phyloP scores from a whole-genome alignment of 2,888 invertebrate genomes.

The Tetragonisca angustula region DNA sequence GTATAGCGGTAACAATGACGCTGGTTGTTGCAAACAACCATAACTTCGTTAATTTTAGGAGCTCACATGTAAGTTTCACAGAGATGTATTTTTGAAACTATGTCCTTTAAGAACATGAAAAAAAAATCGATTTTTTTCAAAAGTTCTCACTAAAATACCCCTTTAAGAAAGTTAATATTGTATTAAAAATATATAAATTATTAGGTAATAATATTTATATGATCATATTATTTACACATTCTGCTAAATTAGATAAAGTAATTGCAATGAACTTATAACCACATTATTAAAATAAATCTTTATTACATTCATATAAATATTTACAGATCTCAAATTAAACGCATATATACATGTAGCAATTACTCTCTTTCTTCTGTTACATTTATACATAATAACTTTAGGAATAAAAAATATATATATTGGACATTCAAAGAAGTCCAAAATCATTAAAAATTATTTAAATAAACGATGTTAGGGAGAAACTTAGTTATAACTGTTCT shows the following conservation, averaged over 20 bases:
- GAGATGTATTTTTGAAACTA: too few relatives aligned
- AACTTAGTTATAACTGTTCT: constrained; percentile 10
- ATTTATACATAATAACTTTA: constrained; percentile 33
- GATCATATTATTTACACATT: background rate
- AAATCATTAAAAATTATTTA: constrained; percentile 29
- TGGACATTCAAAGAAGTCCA: constrained; percentile 20
- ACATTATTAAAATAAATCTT: constrained; percentile 77
- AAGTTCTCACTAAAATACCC: too few relatives aligned
- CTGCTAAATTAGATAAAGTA: background rate
- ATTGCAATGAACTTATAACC: constrained; percentile 22
- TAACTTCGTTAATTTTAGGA: too few relatives aligned
- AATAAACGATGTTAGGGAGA: constrained; percentile 34
- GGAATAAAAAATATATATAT: constrained; percentile 44
- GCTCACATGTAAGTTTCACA: too few relatives aligned
- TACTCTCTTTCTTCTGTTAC: constrained; percentile 31
- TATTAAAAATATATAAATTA: background rate
- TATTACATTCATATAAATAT: constrained; percentile 72
- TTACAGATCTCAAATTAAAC: constrained; percentile 64
- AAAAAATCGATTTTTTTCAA: too few relatives aligned
- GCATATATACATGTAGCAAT: constrained; percentile 56
- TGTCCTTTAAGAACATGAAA: too few relatives aligned
- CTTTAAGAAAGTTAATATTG: background rate
- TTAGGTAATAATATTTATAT: background rate
- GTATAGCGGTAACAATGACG: too few relatives aligned
- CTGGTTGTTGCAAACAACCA: too few relatives aligned